Conservation (phyloP, 2,888 invertebrate species). For the Esperia sulphurella region DNA sequence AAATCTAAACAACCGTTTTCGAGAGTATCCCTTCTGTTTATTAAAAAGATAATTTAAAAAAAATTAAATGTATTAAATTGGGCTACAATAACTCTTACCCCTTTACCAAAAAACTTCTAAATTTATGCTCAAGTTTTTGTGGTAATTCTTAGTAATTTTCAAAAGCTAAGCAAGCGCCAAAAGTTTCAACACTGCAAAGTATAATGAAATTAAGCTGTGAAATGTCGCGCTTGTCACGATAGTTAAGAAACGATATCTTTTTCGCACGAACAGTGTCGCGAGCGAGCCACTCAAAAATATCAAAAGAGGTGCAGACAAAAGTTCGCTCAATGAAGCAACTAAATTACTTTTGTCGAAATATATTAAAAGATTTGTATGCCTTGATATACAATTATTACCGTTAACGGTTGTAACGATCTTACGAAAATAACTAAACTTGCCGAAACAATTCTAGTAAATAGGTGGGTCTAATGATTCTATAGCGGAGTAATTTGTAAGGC, state of each 20-base stretch:
- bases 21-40: no score
- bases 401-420: neutral
- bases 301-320: neutral
- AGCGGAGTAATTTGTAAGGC: constrained; percentile 42
- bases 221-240: constrained; percentile 55
- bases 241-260: constrained; percentile 41
- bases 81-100: no score
- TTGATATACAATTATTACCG: neutral
- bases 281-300: neutral
- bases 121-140: no score
- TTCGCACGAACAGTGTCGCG: constrained; percentile 38
- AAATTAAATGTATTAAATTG: no score
- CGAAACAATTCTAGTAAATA: constrained; percentile 32
- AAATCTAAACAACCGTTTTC: no score
- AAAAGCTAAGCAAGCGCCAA: constrained; percentile 10
- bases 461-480: constrained; percentile 38
- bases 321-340: neutral
- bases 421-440: constrained; percentile 8
- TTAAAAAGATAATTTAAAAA: no score
- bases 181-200: constrained; percentile 33
- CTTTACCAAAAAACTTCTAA: no score
- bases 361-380: neutral
- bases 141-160: no score
- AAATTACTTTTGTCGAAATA: neutral
- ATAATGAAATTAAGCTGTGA: constrained; percentile 48